Evolutionary conservation across 1,140 invertebrate genomes (phyloP).

Genomic region (Spodoptera litura): DNA sequence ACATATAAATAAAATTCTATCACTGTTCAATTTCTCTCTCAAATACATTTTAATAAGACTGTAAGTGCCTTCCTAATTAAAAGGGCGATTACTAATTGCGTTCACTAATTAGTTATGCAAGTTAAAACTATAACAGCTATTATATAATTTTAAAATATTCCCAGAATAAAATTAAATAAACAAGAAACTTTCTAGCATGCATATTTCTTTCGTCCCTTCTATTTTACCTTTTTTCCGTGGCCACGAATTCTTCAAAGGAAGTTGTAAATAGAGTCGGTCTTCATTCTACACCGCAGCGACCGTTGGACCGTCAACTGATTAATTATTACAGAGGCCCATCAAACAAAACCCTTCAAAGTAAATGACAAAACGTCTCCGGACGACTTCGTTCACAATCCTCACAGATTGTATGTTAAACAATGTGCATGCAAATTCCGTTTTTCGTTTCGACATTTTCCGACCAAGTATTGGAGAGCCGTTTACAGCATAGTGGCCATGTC

Average conservation of each 20-base stretch:
- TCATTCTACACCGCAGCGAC: neutral
- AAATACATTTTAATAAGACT: too few relatives aligned
- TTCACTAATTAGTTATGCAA: too few relatives aligned
- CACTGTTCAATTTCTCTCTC: too few relatives aligned
- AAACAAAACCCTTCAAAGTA: conserved; percentile 18
- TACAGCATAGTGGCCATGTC: conserved; percentile 20
- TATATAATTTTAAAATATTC: neutral
- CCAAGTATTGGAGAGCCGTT: conserved; percentile 19
- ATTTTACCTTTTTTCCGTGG: conserved; percentile 12
- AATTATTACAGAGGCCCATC: conserved; percentile 20
- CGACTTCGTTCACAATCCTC: neutral
- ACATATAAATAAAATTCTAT: too few relatives aligned
- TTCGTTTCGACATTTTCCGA: conserved; percentile 37
- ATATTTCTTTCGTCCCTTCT: conserved; percentile 2
- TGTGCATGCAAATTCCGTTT: conserved; percentile 30
- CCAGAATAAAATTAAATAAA: neutral
- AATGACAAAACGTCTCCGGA: neutral
- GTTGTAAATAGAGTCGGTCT: conserved; percentile 8
- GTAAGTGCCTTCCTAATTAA: too few relatives aligned
- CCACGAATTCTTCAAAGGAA: conserved; percentile 31
- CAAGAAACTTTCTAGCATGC: neutral
- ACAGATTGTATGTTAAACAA: conserved; percentile 33
- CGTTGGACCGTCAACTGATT: conserved; percentile 11
- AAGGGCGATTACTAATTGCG: too few relatives aligned
- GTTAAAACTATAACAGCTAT: too few relatives aligned